Evolutionary conservation across 2,113 vertebrate species (phyloP), one percentile per base, ranked within the genome.

Genomic region (Notothenia coriiceps): DNA sequence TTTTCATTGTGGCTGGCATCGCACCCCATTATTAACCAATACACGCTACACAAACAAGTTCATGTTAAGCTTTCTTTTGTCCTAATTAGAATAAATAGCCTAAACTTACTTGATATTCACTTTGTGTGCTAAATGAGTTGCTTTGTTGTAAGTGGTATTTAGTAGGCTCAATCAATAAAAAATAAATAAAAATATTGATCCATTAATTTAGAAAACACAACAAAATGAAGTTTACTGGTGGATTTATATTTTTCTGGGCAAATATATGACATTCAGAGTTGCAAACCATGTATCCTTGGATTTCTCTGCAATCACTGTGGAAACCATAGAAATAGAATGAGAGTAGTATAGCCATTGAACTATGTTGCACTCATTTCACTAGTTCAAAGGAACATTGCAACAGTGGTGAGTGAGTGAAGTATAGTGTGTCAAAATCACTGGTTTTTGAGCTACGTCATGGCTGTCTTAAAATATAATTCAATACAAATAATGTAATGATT

Each of bases 11-110:
- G 50, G 25, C 46, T 62, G 1, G 11, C 12, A 50, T 13, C 20
- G 2, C 15, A 13, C 49, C 64, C 57, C 0, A 17, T 66, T 70
- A 83, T 72, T 67, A 66, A 55, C 55, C 12, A 33, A 55, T n/a
- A 29, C 49, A 60, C 44, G 47, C 2, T 33, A 14, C 18, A 44
- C 29, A 46, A 15, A 6, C 1, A 29, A 47, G 11, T 55, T 10
- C 2, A 47, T 40, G 35, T 35, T 35, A 35, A 35, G 35, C 35
- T 35, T 35, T 35, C 10, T 74, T 43, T 46, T 47, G 5, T 59
- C 14, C 25, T 52, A 47, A 70, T 51, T 25, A 77, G 10, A 59
- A 43, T 52, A 44, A 47, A 73, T 33, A 61, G 14, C 10, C 46
- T 15, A 4, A 65, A 18, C 18, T 51, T n/a, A 49, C 1, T 67